Base-by-base conservation (phyloP, 2,888 invertebrate species). In the Parascotia fuliginaria region DNA sequence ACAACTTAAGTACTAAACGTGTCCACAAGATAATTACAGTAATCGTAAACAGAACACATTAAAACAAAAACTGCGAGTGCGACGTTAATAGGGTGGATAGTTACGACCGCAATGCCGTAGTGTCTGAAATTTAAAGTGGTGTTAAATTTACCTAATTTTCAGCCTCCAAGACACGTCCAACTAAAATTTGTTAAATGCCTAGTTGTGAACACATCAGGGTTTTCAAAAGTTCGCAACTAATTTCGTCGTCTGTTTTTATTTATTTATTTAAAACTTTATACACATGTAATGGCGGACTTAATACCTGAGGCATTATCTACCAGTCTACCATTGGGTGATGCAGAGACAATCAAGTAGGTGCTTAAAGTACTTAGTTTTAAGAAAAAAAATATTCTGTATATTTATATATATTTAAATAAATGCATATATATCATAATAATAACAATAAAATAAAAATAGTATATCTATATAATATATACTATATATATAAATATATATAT, bases 221-320 rank as follows among this genome's bases (percentile, higher is more conserved):
- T 77, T 65, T 61, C 60, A 63, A 68, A 78, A 76, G 67, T 77
- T 79, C 52, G 29, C 47, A 73, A 75, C 70, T 71, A 73, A 74
- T 77, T 75, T 61, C 38, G 43, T 50, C 54, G 62, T 72, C 64
- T 47, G 71, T 73, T 73, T 72, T 70, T 63, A 67, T 75, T 67
- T 55, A 60, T n/a, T n/a, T n/a, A n/a, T n/a, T n/a, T n/a, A n/a
- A n/a, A n/a, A n/a, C n/a, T n/a, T n/a, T n/a, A n/a, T n/a, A n/a
- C n/a, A n/a, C n/a, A n/a, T n/a, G n/a, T n/a, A n/a, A n/a, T n/a
- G n/a, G n/a, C n/a, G n/a, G n/a, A n/a, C n/a, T n/a, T n/a, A n/a
- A n/a, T n/a, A n/a, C n/a, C n/a, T n/a, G n/a, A n/a, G n/a, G n/a
- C n/a, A n/a, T n/a, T n/a, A n/a, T n/a, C n/a, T n/a, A n/a, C n/a